Percentiles rank a stretch among this genome's conserved stretches.
phyloP scores from a whole-genome alignment of 2,797 vertebrate genomes.

The Oryzias dopingdopingensis region DNA sequence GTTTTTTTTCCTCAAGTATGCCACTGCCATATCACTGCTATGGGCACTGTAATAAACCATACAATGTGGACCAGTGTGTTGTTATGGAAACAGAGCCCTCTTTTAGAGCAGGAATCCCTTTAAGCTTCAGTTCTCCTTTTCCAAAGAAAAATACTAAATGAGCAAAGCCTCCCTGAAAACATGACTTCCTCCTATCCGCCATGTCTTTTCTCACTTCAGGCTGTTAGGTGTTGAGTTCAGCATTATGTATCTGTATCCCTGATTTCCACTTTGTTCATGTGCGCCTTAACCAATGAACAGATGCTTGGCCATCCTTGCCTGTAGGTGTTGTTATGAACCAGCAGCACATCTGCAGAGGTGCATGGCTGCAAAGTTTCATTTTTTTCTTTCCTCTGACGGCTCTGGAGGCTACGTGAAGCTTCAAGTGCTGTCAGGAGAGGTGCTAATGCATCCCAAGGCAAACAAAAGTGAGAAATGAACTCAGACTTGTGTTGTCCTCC shows the following conservation, averaged over 20 bases:
- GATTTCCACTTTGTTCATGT: slow-evolving; percentile 5
- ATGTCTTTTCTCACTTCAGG: slow-evolving; percentile 9
- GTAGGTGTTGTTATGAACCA: neutral
- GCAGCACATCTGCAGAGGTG: slow-evolving; percentile 4
- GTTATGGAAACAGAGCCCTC: slow-evolving; percentile 55
- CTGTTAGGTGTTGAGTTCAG: slow-evolving; percentile 10
- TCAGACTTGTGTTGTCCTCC: no score
- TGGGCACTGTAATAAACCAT: slow-evolving; percentile 17
- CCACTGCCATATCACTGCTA: slow-evolving; percentile 1
- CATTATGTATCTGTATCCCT: slow-evolving; percentile 5
- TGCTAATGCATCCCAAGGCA: neutral
- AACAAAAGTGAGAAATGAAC: slow-evolving; percentile 4
- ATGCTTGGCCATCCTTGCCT: slow-evolving; percentile 21
- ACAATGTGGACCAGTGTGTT: slow-evolving; percentile 21
- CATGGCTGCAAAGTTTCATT: slow-evolving; percentile 6
- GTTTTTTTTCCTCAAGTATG: neutral
- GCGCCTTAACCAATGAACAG: slow-evolving; percentile 15
- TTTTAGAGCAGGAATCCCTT: slow-evolving; percentile 22
- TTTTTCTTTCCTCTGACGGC: slow-evolving; percentile 16
- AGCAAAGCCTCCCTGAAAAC: slow-evolving; percentile 1
- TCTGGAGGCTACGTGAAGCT: neutral
- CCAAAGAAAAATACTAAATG: slow-evolving; percentile 3
- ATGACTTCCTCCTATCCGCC: slow-evolving; percentile 9
- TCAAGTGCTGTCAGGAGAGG: slow-evolving; percentile 11
- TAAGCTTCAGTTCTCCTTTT: slow-evolving; percentile 15